These are phyloP conservation scores for Neodon shergylaensis DNA, from an alignment of 2,113 vertebrate species.

Conservation along the genomic window DNA sequence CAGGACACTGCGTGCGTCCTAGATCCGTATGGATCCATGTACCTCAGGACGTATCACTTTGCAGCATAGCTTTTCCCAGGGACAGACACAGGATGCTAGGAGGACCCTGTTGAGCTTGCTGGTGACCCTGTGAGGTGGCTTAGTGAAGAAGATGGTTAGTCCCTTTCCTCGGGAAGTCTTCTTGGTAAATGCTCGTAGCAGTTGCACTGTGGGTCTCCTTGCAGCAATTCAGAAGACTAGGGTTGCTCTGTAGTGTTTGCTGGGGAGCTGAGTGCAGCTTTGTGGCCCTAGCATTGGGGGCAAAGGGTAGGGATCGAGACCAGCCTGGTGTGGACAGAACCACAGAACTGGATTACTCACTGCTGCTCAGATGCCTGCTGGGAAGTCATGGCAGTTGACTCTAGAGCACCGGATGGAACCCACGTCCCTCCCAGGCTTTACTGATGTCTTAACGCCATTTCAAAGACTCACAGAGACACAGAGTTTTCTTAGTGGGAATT, in stretches of 20 bases:
- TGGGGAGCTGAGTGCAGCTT: neutral
- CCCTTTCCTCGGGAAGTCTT: neutral
- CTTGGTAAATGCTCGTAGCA: fast-evolving
- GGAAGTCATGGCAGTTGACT: neutral
- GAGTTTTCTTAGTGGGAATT: neutral
- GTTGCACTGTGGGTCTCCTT: neutral
- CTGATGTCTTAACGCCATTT: neutral
- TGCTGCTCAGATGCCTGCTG: neutral
- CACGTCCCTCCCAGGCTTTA: fast-evolving
- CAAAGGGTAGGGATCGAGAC: neutral
- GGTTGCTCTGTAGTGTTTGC: neutral
- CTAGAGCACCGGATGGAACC: neutral
- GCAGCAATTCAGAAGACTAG: fast-evolving
- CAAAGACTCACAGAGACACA: neutral
- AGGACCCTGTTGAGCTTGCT: neutral
- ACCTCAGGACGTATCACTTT: neutral
- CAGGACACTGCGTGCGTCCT: fast-evolving
- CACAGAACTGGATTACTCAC: fast-evolving
- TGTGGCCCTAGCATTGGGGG: neutral
- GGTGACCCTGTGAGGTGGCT: neutral
- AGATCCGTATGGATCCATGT: neutral
- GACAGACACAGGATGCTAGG: neutral
- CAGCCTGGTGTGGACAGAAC: neutral
- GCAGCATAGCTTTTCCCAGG: too few species aligned
- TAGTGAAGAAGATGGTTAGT: neutral